phyloP scores from a whole-genome alignment of 2,113 vertebrate genomes.

The Chrysemys picta region DNA sequence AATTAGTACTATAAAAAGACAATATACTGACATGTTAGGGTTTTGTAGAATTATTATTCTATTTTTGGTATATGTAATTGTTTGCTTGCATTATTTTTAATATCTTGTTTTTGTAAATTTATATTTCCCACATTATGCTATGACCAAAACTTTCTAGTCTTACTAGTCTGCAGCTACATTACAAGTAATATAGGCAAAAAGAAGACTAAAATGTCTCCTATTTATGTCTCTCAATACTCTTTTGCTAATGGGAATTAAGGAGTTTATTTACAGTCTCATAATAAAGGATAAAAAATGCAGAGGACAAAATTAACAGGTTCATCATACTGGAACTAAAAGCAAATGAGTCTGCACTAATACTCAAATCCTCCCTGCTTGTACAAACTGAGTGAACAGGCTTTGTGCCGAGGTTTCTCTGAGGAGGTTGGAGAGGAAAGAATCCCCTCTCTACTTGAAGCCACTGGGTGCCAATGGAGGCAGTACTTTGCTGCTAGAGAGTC shows the following conservation, averaged over 20 bases:
- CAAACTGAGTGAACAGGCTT: constrained; percentile 52
- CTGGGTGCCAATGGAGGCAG: not conserved
- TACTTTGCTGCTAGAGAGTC: not conserved
- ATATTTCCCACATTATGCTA: not conserved
- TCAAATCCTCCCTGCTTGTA: constrained; percentile 11
- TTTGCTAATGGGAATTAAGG: not conserved
- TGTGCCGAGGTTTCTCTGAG: constrained; percentile 57
- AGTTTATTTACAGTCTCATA: not conserved
- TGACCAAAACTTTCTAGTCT: not conserved
- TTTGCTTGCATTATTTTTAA: not conserved
- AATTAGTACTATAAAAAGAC: not conserved
- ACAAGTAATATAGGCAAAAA: not conserved
- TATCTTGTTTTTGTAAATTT: not conserved
- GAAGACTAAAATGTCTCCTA: not conserved
- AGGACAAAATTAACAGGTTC: not conserved
- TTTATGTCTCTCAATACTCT: not conserved
- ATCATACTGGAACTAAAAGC: not conserved
- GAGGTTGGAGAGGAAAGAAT: constrained; percentile 66
- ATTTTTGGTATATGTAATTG: not conserved
- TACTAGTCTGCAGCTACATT: not conserved
- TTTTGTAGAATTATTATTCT: not conserved
- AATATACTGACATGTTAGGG: not conserved
- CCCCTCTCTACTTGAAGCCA: constrained; percentile 59
- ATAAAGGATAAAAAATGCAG: not conserved
- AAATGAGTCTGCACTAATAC: constrained; percentile 16